phyloP scores from a whole-genome alignment of 2,888 invertebrate genomes.

The Mesodorylaimus sp. region DNA sequence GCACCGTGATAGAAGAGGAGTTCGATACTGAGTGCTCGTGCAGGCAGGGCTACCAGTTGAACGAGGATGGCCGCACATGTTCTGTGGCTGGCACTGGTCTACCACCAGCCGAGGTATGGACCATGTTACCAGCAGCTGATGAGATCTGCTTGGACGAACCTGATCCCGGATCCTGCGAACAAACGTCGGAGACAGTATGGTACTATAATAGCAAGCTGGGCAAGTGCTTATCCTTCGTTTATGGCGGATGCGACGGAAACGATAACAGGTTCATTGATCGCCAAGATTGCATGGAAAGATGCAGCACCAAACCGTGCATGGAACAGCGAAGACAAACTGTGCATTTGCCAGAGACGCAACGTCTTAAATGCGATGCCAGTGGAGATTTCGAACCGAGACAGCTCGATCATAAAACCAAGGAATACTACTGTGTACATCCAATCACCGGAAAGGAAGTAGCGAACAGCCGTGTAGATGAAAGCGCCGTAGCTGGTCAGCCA shows the following conservation, averaged over 20 bases:
- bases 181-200: no score
- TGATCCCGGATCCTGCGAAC: no score
- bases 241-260: background rate
- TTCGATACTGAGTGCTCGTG: background rate
- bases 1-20: background rate
- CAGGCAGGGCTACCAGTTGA: no score
- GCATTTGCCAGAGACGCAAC: no score
- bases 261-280: background rate
- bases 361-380: background rate
- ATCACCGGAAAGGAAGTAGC: background rate
- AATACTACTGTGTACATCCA: slow-evolving; percentile 3
- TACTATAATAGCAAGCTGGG: background rate
- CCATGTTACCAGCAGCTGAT: no score
- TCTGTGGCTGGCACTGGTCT: no score
- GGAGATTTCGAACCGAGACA: background rate
- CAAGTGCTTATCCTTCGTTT: background rate
- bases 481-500: background rate
- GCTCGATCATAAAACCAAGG: background rate
- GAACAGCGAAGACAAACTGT: no score
- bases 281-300: background rate
- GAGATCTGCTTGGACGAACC: no score
- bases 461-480: background rate
- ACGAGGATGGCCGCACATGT: no score
- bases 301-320: background rate
- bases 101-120: no score